phyloP scores from a whole-genome alignment of 2,113 vertebrate species.

The Arothron firmamentum region DNA sequence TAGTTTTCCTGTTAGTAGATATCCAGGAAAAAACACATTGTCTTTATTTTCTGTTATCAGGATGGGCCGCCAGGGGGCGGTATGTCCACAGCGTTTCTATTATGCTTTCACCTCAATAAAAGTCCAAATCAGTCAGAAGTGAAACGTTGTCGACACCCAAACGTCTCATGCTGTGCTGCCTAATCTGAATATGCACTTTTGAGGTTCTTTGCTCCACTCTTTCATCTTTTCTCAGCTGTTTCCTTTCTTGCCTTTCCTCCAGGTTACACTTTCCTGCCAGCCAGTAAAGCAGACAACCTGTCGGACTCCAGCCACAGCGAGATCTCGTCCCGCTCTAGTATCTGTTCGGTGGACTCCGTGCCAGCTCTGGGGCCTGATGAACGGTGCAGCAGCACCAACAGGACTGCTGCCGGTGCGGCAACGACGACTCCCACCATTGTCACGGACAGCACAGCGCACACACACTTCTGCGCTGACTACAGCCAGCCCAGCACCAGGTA shows the following conservation, averaged over 20 bases:
- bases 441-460: conserved; percentile 66
- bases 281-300: conserved; percentile 83
- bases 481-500: conserved; percentile 82
- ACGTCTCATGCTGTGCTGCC: too few relatives aligned
- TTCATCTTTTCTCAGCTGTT: not conserved
- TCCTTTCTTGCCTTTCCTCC: conserved; percentile 17
- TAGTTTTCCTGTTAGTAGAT: too few relatives aligned
- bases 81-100: too few relatives aligned
- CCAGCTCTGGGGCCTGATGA: conserved; percentile 78
- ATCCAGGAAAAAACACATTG: too few relatives aligned
- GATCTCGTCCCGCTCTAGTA: conserved; percentile 93
- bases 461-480: conserved; percentile 66
- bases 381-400: conserved; percentile 55
- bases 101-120: too few relatives aligned
- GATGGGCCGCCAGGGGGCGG: too few relatives aligned
- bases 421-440: conserved; percentile 36
- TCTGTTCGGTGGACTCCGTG: conserved; percentile 89
- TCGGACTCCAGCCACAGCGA: conserved; percentile 94
- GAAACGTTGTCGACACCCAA: too few relatives aligned
- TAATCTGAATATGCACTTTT: too few relatives aligned
- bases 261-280: conserved; percentile 82
- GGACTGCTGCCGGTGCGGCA: conserved; percentile 39
- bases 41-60: too few relatives aligned
- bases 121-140: too few relatives aligned
- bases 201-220: not conserved